phyloP scores from a whole-genome alignment of 2,113 vertebrate species.

The Caranx melampygus region DNA sequence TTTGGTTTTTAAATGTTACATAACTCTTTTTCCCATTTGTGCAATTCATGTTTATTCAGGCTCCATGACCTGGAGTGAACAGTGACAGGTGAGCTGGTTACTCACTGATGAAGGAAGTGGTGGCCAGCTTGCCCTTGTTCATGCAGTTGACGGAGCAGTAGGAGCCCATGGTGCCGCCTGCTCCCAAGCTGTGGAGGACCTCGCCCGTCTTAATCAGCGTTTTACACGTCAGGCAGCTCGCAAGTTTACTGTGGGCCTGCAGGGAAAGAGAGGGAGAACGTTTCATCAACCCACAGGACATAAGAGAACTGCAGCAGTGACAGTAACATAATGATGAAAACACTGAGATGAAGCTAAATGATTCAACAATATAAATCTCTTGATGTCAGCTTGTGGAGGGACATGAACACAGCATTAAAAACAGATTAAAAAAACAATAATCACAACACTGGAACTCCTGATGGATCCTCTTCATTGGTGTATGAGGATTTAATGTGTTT shows the following conservation, averaged over 20 bases:
- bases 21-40: background rate
- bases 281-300: background rate
- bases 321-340: background rate
- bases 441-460: background rate
- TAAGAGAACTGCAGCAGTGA: background rate
- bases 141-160: conserved; percentile 96
- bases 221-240: conserved; percentile 93
- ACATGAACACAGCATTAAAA: background rate
- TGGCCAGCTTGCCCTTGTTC: conserved; percentile 91
- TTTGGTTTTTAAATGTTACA: background rate
- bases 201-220: conserved; percentile 94
- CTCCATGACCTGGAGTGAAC: background rate
- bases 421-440: background rate
- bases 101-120: conserved; percentile 77
- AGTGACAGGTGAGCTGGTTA: conserved; percentile 5
- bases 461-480: background rate
- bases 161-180: conserved; percentile 91
- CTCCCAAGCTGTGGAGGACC: conserved; percentile 93
- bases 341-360: background rate
- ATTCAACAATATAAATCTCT: background rate
- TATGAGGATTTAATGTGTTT: background rate
- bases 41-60: too few relatives aligned
- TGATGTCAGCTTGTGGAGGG: too few relatives aligned
- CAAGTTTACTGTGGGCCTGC: conserved; percentile 94
- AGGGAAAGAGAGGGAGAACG: background rate